Percentiles rank a stretch among this genome's conserved stretches.
These are phyloP conservation scores for Colius striatus DNA, from an alignment of 2,113 vertebrate genomes.

Conservation along the genomic window DNA sequence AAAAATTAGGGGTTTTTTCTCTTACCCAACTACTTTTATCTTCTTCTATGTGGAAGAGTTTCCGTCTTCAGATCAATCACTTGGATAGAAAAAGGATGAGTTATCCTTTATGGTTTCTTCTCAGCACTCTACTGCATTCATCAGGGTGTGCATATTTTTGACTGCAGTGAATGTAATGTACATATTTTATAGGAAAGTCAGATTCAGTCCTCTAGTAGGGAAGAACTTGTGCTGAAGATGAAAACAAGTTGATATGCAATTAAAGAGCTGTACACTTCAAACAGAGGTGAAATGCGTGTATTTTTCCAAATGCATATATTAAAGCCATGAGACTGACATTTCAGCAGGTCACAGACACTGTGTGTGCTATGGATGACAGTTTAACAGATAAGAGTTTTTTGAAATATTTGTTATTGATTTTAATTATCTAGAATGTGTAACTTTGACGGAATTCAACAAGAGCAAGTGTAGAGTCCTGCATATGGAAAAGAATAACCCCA, in stretches of 20 bases:
- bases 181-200: not conserved
- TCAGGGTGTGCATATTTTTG: not conserved
- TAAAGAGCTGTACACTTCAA: not conserved
- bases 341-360: not conserved
- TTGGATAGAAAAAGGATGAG: not conserved
- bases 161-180: not conserved
- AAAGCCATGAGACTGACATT: not conserved
- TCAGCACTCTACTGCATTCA: not conserved
- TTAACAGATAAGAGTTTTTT: not conserved
- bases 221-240: not conserved
- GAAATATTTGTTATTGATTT: not conserved
- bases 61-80: not conserved
- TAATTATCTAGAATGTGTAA: not conserved
- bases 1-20: not conserved
- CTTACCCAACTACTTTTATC: not conserved
- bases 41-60: not conserved
- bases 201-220: not conserved
- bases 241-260: not conserved
- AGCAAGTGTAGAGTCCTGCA: no score
- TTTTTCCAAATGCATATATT: not conserved
- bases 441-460: not conserved
- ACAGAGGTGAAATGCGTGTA: not conserved
- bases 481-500: no score
- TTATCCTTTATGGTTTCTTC: not conserved
- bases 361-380: not conserved